These are phyloP conservation scores for Scyliorhinus canicula DNA, from an alignment of 2,797 vertebrate species.

Conservation along the genomic window DNA sequence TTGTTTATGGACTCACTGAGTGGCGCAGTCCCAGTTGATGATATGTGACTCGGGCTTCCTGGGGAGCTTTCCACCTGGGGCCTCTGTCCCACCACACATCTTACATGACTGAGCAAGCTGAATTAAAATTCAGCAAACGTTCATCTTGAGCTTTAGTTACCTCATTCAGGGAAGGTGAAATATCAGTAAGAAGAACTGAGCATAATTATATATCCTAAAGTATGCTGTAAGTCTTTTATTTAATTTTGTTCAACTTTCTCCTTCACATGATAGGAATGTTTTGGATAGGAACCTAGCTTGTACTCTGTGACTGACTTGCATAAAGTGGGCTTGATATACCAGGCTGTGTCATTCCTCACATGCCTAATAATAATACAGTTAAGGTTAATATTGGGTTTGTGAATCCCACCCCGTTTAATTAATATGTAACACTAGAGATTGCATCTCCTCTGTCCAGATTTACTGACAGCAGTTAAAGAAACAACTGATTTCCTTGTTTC, in stretches of 20 bases:
- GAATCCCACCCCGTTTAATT: background rate
- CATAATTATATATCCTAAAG: background rate
- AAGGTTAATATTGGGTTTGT: background rate
- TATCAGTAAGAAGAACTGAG: background rate
- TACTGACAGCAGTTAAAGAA: background rate
- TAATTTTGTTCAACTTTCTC: background rate
- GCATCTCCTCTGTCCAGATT: background rate
- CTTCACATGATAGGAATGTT: background rate
- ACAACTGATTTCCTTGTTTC: background rate
- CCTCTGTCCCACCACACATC: background rate
- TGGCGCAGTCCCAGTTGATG: background rate
- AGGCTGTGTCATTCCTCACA: background rate
- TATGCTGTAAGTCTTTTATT: background rate
- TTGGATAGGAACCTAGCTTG: background rate
- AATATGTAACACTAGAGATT: background rate
- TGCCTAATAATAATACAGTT: background rate
- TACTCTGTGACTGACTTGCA: background rate
- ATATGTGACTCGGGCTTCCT: background rate
- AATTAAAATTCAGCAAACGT: background rate
- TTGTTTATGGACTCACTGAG: background rate
- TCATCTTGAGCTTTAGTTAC: background rate
- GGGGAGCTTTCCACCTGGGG: background rate
- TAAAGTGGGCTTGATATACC: background rate
- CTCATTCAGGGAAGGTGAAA: background rate
- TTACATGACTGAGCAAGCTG: background rate